Percentiles rank a stretch among this genome's conserved stretches.
These are phyloP conservation scores for Lordiphosa fenestrarum DNA, from an alignment of 2,888 invertebrate genomes.

Conservation along the genomic window DNA sequence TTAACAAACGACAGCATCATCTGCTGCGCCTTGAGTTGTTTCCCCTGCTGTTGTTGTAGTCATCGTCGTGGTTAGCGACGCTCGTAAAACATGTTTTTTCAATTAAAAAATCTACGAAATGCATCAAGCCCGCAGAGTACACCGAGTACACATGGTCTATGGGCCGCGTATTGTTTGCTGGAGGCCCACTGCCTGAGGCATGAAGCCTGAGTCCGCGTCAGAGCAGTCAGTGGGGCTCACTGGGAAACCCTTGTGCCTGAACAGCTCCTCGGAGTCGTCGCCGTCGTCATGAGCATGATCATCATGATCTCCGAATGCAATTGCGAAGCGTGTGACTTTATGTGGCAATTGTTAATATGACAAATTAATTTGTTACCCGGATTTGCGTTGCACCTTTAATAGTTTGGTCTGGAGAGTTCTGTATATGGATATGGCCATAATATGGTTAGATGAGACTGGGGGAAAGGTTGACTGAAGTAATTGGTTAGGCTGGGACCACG, in stretches of 20 bases:
- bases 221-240: slow-evolving; percentile 11
- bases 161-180: slow-evolving; percentile 13
- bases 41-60: slow-evolving; percentile 30
- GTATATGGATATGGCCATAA: slow-evolving; percentile 30
- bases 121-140: slow-evolving; percentile 53
- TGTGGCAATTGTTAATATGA: slow-evolving; percentile 70
- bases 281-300: slow-evolving; percentile 22
- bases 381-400: slow-evolving; percentile 46
- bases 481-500: too few species aligned
- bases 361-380: slow-evolving; percentile 76
- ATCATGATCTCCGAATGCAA: slow-evolving; percentile 13
- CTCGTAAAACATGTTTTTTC: slow-evolving; percentile 78
- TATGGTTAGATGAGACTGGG: not conserved
- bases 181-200: slow-evolving; percentile 31
- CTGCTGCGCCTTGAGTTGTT: slow-evolving; percentile 60
- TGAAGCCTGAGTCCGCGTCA: slow-evolving; percentile 19
- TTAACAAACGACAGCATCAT: slow-evolving; percentile 68
- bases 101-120: slow-evolving; percentile 74
- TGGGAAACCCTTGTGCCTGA: slow-evolving; percentile 6
- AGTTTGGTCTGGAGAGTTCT: slow-evolving; percentile 22
- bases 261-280: slow-evolving; percentile 6
- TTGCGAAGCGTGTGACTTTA: slow-evolving; percentile 67
- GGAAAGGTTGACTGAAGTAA: slow-evolving; percentile 3
- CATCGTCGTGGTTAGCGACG: slow-evolving; percentile 68
- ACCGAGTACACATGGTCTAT: slow-evolving; percentile 12